Evolutionary conservation across 2,113 vertebrate genomes (phyloP), one percentile per base, ranked within the genome.

Genomic region (Pitta sordida): DNA sequence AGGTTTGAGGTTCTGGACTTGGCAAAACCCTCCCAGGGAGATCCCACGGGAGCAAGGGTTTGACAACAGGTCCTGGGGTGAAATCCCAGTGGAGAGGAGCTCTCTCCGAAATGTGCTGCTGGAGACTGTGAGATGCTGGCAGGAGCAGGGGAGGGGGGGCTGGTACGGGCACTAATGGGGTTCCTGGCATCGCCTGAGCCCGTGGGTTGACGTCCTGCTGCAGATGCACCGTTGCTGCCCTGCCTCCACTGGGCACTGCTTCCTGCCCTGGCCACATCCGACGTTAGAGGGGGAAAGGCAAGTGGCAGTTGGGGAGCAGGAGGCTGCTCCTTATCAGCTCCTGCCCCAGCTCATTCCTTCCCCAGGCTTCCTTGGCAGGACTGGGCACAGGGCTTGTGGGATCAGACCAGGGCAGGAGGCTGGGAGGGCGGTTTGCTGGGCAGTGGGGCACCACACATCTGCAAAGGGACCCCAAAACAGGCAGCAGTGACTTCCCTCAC

Each of bases 211-310:
- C 8, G 30, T 69, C 22, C 24, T 69, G 30, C 30, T 36, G 34
- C 51, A 43, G 77, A 44, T 4, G 48, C 6, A 24, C 46, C 1
- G 1, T 12, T 4, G 59, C 82, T 18, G 43, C 34, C 29, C 16
- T 23, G 67, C 17, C 79, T 67, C 34, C 0, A 9, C 68, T 2
- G 1, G 32, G 80, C 11, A 4, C 32, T 1, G 23, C 94, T 94
- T 96, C 92, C 95, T 91, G 82, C 43, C 39, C 43, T 18, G 56
- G 48, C 91, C 92, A 85, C 79, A 90, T 93, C 85, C 58, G 91
- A 90, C 68, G 46, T 27, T 6, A 52, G 15, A 1, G 0, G 64
- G 52, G 60, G 44, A 69, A 62, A 74, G 60, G 65, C 41, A 0
- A 74, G 60, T 52, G n/a, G 51, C 64, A 52, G 18, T 58, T 11